phyloP scores from a whole-genome alignment of 2,888 invertebrate genomes.

The Ptilodon capucinus region DNA sequence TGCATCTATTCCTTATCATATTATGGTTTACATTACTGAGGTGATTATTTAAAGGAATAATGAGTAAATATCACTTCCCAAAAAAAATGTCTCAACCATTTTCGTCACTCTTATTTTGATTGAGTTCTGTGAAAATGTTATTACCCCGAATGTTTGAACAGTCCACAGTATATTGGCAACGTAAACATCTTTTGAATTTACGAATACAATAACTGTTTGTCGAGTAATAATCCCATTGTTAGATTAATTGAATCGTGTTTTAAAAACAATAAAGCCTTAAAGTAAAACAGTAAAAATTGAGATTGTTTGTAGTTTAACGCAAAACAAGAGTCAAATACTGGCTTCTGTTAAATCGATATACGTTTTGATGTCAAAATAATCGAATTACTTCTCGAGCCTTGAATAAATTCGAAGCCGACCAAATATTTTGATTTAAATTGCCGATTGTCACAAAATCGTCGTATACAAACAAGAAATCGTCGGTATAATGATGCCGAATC shows the following conservation, averaged over 20 bases:
- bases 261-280: neutral
- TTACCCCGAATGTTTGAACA: neutral
- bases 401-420: constrained; percentile 1
- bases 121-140: neutral
- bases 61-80: too few species aligned
- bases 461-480: constrained; percentile 45
- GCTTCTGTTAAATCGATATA: neutral
- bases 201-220: neutral
- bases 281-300: neutral
- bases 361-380: neutral
- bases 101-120: neutral
- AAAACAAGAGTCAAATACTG: neutral
- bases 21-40: too few species aligned
- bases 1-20: too few species aligned
- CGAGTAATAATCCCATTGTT: neutral
- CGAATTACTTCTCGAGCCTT: neutral
- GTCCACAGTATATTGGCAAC: neutral
- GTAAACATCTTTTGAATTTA: neutral
- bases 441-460: constrained; percentile 16
- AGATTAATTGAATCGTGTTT: neutral
- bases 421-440: constrained; percentile 23
- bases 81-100: neutral
- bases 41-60: too few species aligned
- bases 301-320: too few species aligned
- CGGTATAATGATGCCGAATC: constrained; percentile 57